Conservation (phyloP, 2,113 vertebrate genomes). For the Hucho hucho region DNA sequence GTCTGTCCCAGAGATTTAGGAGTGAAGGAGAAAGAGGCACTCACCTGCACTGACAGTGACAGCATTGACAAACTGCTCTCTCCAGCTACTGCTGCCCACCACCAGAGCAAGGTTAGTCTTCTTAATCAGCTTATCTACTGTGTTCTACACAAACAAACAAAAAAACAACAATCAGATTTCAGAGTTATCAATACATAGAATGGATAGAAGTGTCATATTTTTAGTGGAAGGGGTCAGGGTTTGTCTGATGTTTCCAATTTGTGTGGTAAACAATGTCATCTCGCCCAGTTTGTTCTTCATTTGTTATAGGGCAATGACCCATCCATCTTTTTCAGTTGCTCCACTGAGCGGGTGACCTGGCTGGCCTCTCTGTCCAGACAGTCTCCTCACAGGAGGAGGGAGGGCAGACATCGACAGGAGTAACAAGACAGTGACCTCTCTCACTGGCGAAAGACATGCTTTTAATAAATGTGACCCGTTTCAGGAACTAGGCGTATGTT, state of each 20-base stretch:
- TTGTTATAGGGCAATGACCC: background rate
- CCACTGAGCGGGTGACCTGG: background rate
- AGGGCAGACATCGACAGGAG: background rate
- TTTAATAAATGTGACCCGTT: background rate
- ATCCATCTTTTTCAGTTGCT: constrained; percentile 6
- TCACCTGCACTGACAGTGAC: constrained; percentile 85
- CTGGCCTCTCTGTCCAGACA: constrained; percentile 3
- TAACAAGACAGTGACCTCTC: constrained; percentile 9
- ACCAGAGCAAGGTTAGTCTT: constrained; percentile 84
- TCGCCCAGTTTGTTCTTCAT: constrained; percentile 3
- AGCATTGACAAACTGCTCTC: constrained; percentile 84
- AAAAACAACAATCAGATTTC: constrained; percentile 1
- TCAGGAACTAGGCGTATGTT: too few species aligned
- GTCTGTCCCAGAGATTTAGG: background rate
- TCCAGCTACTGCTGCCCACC: constrained; percentile 84
- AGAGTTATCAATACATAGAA: background rate
- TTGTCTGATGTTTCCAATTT: background rate
- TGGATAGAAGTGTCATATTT: background rate
- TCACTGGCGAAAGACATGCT: background rate
- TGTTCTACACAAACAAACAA: constrained; percentile 67
- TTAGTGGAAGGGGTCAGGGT: constrained; percentile 4
- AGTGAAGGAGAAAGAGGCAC: constrained; percentile 28
- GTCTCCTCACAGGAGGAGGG: constrained; percentile 1
- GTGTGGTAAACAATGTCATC: constrained; percentile 3
- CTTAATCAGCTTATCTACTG: constrained; percentile 84